These are phyloP conservation scores for Callitettix versicolor DNA, from an alignment of 1,140 invertebrate species.

Conservation along the genomic window DNA sequence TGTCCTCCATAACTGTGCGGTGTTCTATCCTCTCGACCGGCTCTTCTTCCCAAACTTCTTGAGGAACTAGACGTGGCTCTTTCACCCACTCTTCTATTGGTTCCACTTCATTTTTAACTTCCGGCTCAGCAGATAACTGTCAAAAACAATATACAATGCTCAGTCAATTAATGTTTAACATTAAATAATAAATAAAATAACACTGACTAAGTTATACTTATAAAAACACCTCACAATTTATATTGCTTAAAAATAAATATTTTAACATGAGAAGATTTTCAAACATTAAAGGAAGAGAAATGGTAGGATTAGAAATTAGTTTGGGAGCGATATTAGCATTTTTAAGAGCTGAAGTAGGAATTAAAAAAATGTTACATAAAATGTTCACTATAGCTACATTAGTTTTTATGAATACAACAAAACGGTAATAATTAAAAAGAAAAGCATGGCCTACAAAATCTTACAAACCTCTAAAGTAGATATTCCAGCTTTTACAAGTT, in stretches of 20 bases:
- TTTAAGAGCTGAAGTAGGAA: no score
- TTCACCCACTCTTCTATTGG: constrained; percentile 59
- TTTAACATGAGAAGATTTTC: no score
- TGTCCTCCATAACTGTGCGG: constrained; percentile 72
- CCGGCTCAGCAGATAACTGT: constrained; percentile 52
- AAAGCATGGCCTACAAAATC: no score
- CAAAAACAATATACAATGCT: not conserved
- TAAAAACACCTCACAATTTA: no score
- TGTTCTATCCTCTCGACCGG: constrained; percentile 74
- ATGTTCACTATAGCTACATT: no score
- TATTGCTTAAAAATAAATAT: no score
- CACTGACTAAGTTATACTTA: not conserved
- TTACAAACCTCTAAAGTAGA: constrained; percentile 48
- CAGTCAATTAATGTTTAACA: not conserved
- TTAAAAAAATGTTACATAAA: no score
- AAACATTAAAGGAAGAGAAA: no score
- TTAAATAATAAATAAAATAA: not conserved
- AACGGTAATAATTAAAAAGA: no score
- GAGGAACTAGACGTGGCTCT: constrained; percentile 67
- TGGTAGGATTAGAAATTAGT: no score
- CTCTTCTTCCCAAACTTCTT: constrained; percentile 86
- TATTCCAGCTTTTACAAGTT: constrained; percentile 68
- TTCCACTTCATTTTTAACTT: constrained; percentile 47
- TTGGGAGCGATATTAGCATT: no score
- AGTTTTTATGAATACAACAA: no score